Percentiles rank a stretch among this genome's conserved stretches.
phyloP scores from a whole-genome alignment of 23 tunicate species.

The Oikopleura albicans region DNA sequence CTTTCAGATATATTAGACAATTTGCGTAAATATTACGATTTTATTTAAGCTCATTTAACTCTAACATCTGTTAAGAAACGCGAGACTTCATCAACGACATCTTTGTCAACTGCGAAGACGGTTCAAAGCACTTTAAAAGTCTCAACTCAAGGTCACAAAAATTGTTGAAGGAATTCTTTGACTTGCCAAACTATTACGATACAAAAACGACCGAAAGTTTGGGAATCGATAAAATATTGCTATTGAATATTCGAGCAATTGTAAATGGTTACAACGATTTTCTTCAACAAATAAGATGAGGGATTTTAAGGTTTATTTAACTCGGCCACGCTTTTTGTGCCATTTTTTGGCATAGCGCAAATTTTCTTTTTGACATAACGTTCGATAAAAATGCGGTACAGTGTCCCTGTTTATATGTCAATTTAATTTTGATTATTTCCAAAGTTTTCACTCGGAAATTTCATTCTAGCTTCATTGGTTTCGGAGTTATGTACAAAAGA shows the following conservation, averaged over 20 bases:
- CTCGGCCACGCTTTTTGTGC: too few species aligned
- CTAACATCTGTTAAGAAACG: too few species aligned
- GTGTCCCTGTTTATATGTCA: too few species aligned
- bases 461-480: too few species aligned
- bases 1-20: not conserved
- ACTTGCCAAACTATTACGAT: not conserved
- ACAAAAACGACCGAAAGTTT: not conserved
- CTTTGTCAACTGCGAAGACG: not conserved
- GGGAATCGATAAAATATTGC: not conserved
- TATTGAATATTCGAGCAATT: not conserved
- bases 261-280: not conserved
- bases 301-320: too few species aligned
- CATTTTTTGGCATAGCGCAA: too few species aligned
- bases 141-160: not conserved
- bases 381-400: too few species aligned
- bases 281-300: not conserved
- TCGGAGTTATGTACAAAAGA: too few species aligned
- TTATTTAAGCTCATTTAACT: too few species aligned
- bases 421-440: too few species aligned
- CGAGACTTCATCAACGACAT: not conserved
- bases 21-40: not conserved
- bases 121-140: not conserved
- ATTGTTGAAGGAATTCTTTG: not conserved
- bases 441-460: too few species aligned
- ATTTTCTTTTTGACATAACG: too few species aligned